phyloP scores from a whole-genome alignment of 2,113 vertebrate species.

The Xiphophorus maculatus region DNA sequence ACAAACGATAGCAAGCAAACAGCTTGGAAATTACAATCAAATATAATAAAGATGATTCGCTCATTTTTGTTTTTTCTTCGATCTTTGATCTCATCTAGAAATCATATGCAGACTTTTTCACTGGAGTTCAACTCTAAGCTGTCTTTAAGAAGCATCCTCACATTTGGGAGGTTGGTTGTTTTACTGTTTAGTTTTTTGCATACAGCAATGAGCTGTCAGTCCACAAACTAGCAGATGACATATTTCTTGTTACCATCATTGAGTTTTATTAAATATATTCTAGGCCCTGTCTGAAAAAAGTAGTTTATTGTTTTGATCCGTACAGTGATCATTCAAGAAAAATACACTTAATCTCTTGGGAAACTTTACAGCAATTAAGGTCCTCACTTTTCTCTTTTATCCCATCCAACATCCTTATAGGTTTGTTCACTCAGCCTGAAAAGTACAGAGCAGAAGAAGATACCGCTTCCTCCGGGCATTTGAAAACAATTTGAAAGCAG shows the following conservation, averaged over 20 bases:
- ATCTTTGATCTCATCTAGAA: neutral
- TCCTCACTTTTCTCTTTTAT: constrained; percentile 24
- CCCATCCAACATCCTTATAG: constrained; percentile 15
- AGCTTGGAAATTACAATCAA: neutral
- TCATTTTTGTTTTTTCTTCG: neutral
- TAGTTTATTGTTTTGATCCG: neutral
- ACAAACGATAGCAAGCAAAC: no score
- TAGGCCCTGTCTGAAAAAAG: neutral
- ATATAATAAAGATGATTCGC: neutral
- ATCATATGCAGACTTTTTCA: neutral
- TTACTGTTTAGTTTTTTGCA: neutral
- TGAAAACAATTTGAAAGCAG: constrained; percentile 43
- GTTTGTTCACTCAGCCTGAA: constrained; percentile 37
- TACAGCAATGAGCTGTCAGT: neutral
- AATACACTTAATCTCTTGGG: constrained; percentile 5
- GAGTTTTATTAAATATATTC: neutral
- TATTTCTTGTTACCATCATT: neutral
- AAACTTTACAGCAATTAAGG: constrained; percentile 11
- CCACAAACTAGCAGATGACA: neutral
- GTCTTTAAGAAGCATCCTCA: neutral
- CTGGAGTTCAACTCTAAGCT: neutral
- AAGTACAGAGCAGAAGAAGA: constrained; percentile 39
- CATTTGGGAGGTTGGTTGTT: neutral
- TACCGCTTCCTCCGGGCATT: constrained; percentile 31
- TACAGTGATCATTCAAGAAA: neutral